These are phyloP conservation scores for Platalea minor DNA, from an alignment of 2,797 vertebrate genomes.

Conservation along the genomic window DNA sequence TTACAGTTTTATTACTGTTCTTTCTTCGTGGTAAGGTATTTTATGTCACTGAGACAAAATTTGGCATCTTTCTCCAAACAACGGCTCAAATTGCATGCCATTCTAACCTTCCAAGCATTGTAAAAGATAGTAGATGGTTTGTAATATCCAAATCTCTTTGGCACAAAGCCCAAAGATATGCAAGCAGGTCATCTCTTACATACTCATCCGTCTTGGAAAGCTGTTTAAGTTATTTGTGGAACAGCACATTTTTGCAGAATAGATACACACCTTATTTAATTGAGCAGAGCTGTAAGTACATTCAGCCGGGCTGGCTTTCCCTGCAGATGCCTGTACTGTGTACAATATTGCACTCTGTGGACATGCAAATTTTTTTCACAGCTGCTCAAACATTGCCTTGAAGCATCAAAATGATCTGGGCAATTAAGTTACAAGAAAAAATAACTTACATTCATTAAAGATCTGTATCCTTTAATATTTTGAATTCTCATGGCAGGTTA, in stretches of 20 bases:
- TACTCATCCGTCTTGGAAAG: neutral
- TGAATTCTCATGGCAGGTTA: neutral
- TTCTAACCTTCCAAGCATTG: neutral
- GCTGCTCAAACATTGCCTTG: slow-evolving; percentile 3
- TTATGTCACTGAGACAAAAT: neutral
- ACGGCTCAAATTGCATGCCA: neutral
- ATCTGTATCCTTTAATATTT: neutral
- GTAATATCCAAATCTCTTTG: neutral
- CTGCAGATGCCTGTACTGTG: neutral
- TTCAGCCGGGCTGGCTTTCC: neutral
- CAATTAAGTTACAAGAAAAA: slow-evolving; percentile 30
- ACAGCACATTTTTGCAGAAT: neutral
- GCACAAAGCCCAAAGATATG: neutral
- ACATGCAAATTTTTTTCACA: neutral
- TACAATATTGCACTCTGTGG: neutral
- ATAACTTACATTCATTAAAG: neutral
- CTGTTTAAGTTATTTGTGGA: neutral
- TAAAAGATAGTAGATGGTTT: neutral
- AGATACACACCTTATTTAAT: neutral
- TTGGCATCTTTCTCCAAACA: neutral
- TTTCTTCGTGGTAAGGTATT: neutral
- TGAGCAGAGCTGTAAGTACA: neutral
- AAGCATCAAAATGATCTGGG: slow-evolving; percentile 10
- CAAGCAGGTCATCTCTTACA: neutral
- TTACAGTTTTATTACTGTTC: neutral